A percentile compares a stretch with the other conserved stretches of the same genome.
These are phyloP conservation scores for Hybos culiciformis DNA, from an alignment of 2,888 invertebrate genomes.

Conservation along the genomic window DNA sequence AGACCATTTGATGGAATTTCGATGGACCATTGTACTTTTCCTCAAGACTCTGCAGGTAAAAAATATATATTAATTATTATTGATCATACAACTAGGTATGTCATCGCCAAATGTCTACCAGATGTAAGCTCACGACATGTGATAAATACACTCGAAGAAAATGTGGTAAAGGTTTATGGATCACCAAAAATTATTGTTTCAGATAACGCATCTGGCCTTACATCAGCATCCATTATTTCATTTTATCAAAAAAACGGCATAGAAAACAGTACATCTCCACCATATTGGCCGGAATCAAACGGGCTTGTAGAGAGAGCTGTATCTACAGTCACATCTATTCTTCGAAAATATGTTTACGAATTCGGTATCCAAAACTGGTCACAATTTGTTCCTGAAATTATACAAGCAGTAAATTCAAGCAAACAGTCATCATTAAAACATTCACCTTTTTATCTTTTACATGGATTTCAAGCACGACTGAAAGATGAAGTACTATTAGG, in stretches of 20 bases:
- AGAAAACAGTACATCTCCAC: constrained; percentile 3
- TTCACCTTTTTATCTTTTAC: neutral
- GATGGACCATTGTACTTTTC: constrained; percentile 6
- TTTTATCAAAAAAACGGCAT: neutral
- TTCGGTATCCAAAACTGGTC: constrained; percentile 2
- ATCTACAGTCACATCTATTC: constrained; percentile 2
- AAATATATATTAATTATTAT: constrained; percentile 4
- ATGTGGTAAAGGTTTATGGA: neutral
- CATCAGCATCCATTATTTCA: neutral
- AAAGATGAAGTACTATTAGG: neutral
- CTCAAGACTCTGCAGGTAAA: neutral
- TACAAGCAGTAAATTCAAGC: neutral
- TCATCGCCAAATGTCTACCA: constrained; percentile 3
- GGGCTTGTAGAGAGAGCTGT: constrained; percentile 4
- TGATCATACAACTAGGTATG: constrained; percentile 6
- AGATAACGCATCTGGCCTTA: constrained; percentile 4
- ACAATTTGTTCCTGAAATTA: constrained; percentile 4
- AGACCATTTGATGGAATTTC: constrained; percentile 7
- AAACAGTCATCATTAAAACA: neutral
- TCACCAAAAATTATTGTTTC: constrained; percentile 3
- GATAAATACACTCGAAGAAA: neutral
- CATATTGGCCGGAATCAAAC: constrained; percentile 8
- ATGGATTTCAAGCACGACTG: neutral
- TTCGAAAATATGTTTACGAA: constrained; percentile 3
- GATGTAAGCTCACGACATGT: neutral